Percentiles rank a stretch among this genome's conserved stretches.
Conservation (phyloP, 2,113 vertebrate species). For the Leptobrachium leishanense region DNA sequence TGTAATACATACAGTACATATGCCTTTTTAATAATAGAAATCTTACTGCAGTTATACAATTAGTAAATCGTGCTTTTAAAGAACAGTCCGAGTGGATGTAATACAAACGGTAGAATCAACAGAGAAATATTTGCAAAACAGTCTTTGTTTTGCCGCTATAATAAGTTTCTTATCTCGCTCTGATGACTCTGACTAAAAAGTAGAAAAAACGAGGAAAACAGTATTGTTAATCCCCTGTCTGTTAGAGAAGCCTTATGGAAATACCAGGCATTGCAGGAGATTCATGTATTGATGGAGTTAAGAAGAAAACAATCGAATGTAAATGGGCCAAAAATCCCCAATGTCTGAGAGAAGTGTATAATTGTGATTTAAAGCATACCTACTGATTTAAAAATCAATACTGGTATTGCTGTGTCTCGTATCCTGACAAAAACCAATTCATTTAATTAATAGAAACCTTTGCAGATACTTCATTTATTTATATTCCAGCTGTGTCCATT, state of each 20-base stretch:
- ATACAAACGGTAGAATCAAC: no score
- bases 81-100: no score
- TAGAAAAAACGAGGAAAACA: no score
- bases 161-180: no score
- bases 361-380: constrained; percentile 42
- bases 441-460: constrained; percentile 47
- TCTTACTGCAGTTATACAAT: no score
- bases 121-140: no score
- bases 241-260: not conserved
- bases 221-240: not conserved
- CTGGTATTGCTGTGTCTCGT: constrained; percentile 39
- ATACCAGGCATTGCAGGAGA: not conserved
- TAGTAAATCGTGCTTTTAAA: no score
- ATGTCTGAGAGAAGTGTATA: constrained; percentile 33
- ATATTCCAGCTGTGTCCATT: constrained; percentile 46
- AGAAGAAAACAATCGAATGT: constrained; percentile 18
- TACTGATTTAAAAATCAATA: constrained; percentile 42
- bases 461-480: constrained; percentile 42
- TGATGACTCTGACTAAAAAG: no score
- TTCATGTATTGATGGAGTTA: constrained; percentile 17
- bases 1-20: no score
- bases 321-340: constrained; percentile 30
- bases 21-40: no score
- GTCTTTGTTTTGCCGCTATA: no score
- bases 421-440: constrained; percentile 37